Evolutionary conservation across 2,888 invertebrate genomes (phyloP), one percentile per base, ranked within the genome.

Genomic region (Acanthosoma haemorrhoidale): DNA sequence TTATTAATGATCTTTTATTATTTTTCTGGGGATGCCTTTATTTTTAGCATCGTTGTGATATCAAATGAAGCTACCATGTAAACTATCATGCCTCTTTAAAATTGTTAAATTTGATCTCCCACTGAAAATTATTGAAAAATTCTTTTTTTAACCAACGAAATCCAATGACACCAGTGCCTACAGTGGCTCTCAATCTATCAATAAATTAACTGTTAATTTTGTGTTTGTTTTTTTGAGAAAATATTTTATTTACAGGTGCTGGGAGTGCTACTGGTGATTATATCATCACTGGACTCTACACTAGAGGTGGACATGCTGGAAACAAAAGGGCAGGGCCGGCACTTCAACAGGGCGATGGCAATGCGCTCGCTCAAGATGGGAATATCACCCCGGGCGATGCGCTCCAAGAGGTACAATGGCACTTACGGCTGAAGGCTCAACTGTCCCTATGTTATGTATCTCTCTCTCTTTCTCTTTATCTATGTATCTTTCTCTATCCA

Each of bases 271-370:
- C 84, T 92, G 77, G 91, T 92, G 71, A 91, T 94, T 75, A 81
- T 93, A 67, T 90, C 91, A 64, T 90, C 90, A 59, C 85, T 89
- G 70, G 90, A 90, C 39, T 72, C 78, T 31, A 77, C 75, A 67
- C 75, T 77, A 8, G 79, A 80, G 21, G 74, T 77, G 73, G 86
- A 83, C 57, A 80, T 78, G 13, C 84, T 82, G 71, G 87, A 87
- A 76, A 77, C 80, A 78, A 75, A 85, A 76, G 89, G 88, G 79
- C 86, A 88, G 5, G 91, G 91, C 76, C 86, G 92, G 34, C 92
- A 93, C 79, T 93, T 93, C 81, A 93, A 92, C 81, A 85, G 92
- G 76, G 91, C 92, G 13, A 90, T 93, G 89, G 92, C 93, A 15
- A 92, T 93, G 92, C 84, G 92, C 13, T 90, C 91, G 64, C 83